phyloP scores from a whole-genome alignment of 1,140 invertebrate species.

The Lasaia peninsularis region DNA sequence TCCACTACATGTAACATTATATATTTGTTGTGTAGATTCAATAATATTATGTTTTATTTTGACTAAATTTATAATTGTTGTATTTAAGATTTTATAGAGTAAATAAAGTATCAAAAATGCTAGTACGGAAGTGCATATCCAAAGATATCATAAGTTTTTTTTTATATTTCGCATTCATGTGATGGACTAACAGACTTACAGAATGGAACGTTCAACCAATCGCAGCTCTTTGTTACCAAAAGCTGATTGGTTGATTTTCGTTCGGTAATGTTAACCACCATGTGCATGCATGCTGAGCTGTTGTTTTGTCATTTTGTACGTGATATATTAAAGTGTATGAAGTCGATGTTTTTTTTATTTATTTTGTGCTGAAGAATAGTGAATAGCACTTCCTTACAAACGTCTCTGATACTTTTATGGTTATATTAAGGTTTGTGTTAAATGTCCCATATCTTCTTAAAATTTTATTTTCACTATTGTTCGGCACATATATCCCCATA shows the following conservation, averaged over 20 bases:
- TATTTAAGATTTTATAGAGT: slow-evolving; percentile 4
- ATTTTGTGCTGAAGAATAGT: slow-evolving; percentile 77
- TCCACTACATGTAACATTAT: background rate
- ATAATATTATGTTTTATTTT: slow-evolving; percentile 7
- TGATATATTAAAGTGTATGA: slow-evolving; percentile 44
- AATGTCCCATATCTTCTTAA: slow-evolving; percentile 35
- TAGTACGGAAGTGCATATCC: slow-evolving; percentile 57
- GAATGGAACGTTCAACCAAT: background rate
- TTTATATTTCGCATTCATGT: slow-evolving; percentile 9
- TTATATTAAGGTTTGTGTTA: slow-evolving; percentile 21
- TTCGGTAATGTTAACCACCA: slow-evolving; percentile 10
- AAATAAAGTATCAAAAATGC: slow-evolving; percentile 42
- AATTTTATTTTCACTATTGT: slow-evolving; percentile 84
- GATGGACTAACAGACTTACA: slow-evolving; percentile 4
- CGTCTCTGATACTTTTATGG: slow-evolving; percentile 41
- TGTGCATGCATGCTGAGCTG: slow-evolving; percentile 17
- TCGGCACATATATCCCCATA: slow-evolving; percentile 80
- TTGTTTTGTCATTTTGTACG: slow-evolving; percentile 22
- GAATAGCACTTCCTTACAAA: slow-evolving; percentile 74
- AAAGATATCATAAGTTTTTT: slow-evolving; percentile 13
- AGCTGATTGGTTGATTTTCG: background rate
- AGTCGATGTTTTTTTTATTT: slow-evolving; percentile 38
- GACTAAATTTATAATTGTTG: slow-evolving; percentile 5
- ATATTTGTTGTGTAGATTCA: background rate
- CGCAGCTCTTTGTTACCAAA: background rate